Evolutionary conservation across 2,888 invertebrate genomes (phyloP).

Genomic region (Germaria angustata): DNA sequence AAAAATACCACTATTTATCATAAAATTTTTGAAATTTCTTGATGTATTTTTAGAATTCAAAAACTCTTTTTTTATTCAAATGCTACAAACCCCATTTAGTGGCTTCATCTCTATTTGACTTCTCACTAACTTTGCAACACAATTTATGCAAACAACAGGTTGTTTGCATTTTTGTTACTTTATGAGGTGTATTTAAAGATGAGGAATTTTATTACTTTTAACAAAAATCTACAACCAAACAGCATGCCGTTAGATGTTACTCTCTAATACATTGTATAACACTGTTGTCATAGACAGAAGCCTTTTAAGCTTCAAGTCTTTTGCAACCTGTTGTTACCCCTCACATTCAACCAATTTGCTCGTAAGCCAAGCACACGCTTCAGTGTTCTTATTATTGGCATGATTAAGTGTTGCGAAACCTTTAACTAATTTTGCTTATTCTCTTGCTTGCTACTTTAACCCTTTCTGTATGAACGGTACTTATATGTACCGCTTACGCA

Average conservation of each 20-base stretch:
- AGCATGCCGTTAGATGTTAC: neutral
- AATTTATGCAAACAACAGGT: conserved; percentile 24
- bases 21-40: too few relatives aligned
- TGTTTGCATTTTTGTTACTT: neutral
- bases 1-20: too few relatives aligned
- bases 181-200: neutral
- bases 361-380: neutral
- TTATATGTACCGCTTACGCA: too few relatives aligned
- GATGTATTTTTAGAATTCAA: too few relatives aligned
- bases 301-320: neutral
- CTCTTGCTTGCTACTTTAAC: too few relatives aligned
- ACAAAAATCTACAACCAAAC: neutral
- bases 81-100: too few relatives aligned
- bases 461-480: too few relatives aligned
- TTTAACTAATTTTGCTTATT: conserved; percentile 1
- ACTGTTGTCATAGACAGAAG: neutral
- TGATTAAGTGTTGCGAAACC: neutral
- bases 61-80: too few relatives aligned
- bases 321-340: neutral
- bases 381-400: neutral
- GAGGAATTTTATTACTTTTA: neutral
- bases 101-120: too few relatives aligned
- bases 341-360: neutral
- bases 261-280: neutral
- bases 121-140: neutral